phyloP scores from a whole-genome alignment of 2,797 vertebrate species.

The Sparidentex hasta region DNA sequence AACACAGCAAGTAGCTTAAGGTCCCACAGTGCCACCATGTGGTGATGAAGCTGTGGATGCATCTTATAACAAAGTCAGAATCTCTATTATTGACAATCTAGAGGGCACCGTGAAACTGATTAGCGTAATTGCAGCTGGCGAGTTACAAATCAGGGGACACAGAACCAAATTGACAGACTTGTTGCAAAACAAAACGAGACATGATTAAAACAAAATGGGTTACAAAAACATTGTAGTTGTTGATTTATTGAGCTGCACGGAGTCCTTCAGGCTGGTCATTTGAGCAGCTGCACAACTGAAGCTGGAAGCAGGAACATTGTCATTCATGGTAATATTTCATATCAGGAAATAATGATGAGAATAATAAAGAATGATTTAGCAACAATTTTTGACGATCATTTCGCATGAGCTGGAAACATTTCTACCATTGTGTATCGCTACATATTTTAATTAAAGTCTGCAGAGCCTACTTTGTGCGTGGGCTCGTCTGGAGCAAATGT shows the following conservation, averaged over 20 bases:
- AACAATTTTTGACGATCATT: background rate
- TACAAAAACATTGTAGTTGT: conserved; percentile 4
- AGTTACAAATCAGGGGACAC: conserved; percentile 26
- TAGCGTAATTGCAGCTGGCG: conserved; percentile 34
- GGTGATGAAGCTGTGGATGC: conserved; percentile 25
- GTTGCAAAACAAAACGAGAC: conserved; percentile 38
- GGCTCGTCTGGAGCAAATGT: background rate
- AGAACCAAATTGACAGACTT: conserved; percentile 12
- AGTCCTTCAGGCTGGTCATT: conserved; percentile 8
- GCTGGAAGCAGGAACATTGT: background rate
- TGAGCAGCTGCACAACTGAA: conserved; percentile 9
- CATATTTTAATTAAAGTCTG: background rate
- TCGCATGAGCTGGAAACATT: background rate
- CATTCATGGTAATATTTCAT: background rate
- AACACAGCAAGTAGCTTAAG: background rate
- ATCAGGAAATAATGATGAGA: background rate
- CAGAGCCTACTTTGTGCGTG: background rate
- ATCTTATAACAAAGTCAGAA: conserved; percentile 7
- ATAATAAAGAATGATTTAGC: background rate
- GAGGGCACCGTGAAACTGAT: conserved; percentile 11
- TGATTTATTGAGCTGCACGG: conserved; percentile 3
- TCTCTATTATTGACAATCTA: conserved; percentile 20
- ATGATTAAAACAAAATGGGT: conserved; percentile 14
- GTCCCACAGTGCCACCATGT: conserved; percentile 79
- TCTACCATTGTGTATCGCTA: background rate